These are phyloP conservation scores for Sus scrofa DNA, from an alignment of 2,113 vertebrate genomes.

Conservation along the genomic window T2T-Sscrofa CM000826.6:27513501-27514000, in stretches of 20 bases:
- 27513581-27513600: not conserved
- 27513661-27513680: no score
- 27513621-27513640: not conserved
- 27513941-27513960: not conserved
- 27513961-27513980: not conserved
- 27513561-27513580: not conserved
- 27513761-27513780: no score
- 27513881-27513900: not conserved
- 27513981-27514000: not conserved
- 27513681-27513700: no score
- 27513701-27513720: no score
- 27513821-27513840: no score
- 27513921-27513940: not conserved
- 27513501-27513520: not conserved
- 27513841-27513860: no score
- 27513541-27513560: not conserved
- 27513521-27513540: not conserved
- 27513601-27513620: not conserved
- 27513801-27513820: no score
- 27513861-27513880: not conserved
- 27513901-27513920: not conserved
- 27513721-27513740: no score
- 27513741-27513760: no score
- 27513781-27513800: no score
- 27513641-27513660: no score